These are phyloP conservation scores for Atherix ibis DNA, from an alignment of 2,888 invertebrate species.

Conservation along the genomic window DNA sequence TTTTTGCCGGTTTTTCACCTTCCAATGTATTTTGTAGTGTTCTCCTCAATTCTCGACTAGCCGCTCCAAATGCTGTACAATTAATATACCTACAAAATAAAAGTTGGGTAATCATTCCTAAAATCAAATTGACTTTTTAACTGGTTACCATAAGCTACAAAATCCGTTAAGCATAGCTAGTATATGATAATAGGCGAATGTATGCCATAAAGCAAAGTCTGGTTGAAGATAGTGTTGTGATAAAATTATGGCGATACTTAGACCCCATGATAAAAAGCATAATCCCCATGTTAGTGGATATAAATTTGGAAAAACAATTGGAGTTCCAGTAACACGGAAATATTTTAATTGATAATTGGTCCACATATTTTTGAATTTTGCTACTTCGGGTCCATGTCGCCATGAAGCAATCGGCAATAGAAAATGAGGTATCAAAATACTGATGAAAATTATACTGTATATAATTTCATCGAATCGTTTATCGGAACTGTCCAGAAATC, in stretches of 20 bases:
- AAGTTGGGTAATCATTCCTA: background rate
- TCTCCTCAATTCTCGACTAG: slow-evolving; percentile 45
- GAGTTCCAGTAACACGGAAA: slow-evolving; percentile 34
- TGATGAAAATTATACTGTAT: slow-evolving; percentile 57
- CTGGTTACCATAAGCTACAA: slow-evolving; percentile 47
- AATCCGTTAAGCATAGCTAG: slow-evolving; percentile 59
- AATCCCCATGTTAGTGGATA: slow-evolving; percentile 45
- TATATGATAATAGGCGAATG: slow-evolving; percentile 56
- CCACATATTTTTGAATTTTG: slow-evolving; percentile 66
- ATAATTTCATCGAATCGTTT: slow-evolving; percentile 59
- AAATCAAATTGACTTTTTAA: background rate
- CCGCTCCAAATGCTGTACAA: slow-evolving; percentile 47
- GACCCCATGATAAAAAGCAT: slow-evolving; percentile 48
- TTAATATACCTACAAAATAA: slow-evolving; percentile 39
- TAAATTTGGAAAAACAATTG: slow-evolving; percentile 49
- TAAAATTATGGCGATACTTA: slow-evolving; percentile 47
- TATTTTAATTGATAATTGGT: slow-evolving; percentile 51
- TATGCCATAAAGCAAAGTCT: slow-evolving; percentile 56
- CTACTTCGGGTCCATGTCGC: slow-evolving; percentile 54
- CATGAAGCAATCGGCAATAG: slow-evolving; percentile 51
- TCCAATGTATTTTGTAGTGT: slow-evolving; percentile 47
- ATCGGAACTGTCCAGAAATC: slow-evolving; percentile 41
- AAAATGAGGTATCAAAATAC: slow-evolving; percentile 54
- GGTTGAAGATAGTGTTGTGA: slow-evolving; percentile 56
- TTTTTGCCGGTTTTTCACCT: slow-evolving; percentile 44